phyloP scores from a whole-genome alignment of 2,797 vertebrate species.

The Sarcophilus harrisii region DNA sequence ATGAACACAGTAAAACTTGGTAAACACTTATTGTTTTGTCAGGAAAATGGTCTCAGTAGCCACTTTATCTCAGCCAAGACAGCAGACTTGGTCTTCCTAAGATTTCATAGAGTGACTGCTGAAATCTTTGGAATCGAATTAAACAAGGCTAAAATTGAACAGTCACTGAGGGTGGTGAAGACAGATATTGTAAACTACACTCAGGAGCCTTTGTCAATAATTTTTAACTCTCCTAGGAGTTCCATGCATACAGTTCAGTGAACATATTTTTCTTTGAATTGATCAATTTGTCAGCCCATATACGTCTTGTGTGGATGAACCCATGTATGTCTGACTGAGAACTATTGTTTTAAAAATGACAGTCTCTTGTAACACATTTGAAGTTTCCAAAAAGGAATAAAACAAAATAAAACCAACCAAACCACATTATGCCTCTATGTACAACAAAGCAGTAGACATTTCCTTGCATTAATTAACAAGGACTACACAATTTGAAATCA shows the following conservation, averaged over 20 bases:
- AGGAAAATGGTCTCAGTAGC: slow-evolving; percentile 95
- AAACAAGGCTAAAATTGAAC: slow-evolving; percentile 96
- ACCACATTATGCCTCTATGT: neutral
- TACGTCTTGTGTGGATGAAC: slow-evolving; percentile 59
- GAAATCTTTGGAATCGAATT: slow-evolving; percentile 95
- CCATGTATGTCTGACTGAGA: slow-evolving; percentile 58
- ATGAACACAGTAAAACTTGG: slow-evolving; percentile 97
- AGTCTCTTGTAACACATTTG: slow-evolving; percentile 44
- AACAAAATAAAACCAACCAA: neutral
- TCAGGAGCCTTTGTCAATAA: slow-evolving; percentile 94
- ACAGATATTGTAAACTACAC: slow-evolving; percentile 99
- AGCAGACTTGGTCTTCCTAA: slow-evolving; percentile 96
- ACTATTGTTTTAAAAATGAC: slow-evolving; percentile 77
- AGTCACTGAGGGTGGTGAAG: slow-evolving; percentile 98
- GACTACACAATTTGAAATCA: slow-evolving; percentile 77
- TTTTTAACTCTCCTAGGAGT: slow-evolving; percentile 93
- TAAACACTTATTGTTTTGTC: slow-evolving; percentile 97
- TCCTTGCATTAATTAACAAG: slow-evolving; percentile 71
- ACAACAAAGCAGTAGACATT: slow-evolving; percentile 61
- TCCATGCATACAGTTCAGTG: slow-evolving; percentile 98
- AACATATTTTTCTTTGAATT: slow-evolving; percentile 73
- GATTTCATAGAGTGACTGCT: slow-evolving; percentile 95
- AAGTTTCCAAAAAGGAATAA: neutral
- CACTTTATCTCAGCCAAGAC: slow-evolving; percentile 98
- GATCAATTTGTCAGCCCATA: slow-evolving; percentile 59